Conservation (phyloP, 2,113 vertebrate species). For the Mormoops blainvillei region DNA sequence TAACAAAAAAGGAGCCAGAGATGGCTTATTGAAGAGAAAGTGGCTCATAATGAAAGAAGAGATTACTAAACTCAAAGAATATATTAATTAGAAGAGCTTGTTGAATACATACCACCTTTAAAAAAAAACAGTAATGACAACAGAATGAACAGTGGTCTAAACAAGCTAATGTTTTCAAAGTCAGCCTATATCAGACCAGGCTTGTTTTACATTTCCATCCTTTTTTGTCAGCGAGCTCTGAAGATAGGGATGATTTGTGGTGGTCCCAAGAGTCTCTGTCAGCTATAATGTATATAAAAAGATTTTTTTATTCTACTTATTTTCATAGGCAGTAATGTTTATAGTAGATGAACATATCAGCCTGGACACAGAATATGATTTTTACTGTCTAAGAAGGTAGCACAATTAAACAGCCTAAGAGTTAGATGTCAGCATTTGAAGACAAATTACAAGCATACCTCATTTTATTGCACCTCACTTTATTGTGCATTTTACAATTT, state of each 20-base stretch:
- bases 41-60: constrained; percentile 39
- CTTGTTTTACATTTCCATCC: constrained; percentile 71
- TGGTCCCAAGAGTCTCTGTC: constrained; percentile 75
- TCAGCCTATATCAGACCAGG: constrained; percentile 49
- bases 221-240: constrained; percentile 74
- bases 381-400: constrained; percentile 79
- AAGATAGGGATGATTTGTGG: constrained; percentile 77
- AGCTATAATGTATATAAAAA: constrained; percentile 79
- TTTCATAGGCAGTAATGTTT: constrained; percentile 81
- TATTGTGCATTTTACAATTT: neutral
- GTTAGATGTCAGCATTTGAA: constrained; percentile 80
- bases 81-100: constrained; percentile 65
- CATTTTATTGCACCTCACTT: neutral
- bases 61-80: constrained; percentile 53
- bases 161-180: constrained; percentile 74
- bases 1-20: constrained; percentile 44
- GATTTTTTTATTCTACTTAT: constrained; percentile 80
- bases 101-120: constrained; percentile 61
- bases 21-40: constrained; percentile 48
- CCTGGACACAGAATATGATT: constrained; percentile 78
- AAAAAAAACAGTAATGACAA: constrained; percentile 42
- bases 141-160: constrained; percentile 66
- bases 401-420: constrained; percentile 79
- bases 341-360: constrained; percentile 80
- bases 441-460: constrained; percentile 75